phyloP scores from a whole-genome alignment of 2,113 vertebrate species.

The Sphyrna mokarran region DNA sequence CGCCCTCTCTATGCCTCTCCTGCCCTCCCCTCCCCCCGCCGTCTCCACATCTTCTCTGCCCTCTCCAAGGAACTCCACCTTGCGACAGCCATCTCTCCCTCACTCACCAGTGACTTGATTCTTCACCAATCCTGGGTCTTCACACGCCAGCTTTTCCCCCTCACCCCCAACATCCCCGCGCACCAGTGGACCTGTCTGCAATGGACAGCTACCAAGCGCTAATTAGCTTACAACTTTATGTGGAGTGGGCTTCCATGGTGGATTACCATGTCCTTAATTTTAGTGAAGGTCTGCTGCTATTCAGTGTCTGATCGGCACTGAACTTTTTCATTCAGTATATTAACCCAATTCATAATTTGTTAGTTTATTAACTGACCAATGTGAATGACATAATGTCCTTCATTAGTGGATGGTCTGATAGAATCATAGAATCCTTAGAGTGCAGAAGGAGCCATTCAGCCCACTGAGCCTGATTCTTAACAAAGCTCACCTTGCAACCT shows the following conservation, averaged over 20 bases:
- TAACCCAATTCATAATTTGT: background rate
- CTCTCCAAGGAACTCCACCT: no score
- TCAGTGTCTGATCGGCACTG: background rate
- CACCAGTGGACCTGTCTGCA: background rate
- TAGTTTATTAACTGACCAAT: background rate
- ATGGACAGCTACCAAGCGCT: background rate
- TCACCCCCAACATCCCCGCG: no score
- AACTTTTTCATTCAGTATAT: background rate
- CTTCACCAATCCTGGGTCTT: background rate
- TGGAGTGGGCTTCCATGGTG: no score
- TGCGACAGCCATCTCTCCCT: background rate
- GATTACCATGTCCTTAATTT: background rate
- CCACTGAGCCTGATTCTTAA: no score
- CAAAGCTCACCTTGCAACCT: no score
- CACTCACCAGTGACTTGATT: background rate
- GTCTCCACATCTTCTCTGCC: no score
- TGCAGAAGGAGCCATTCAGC: no score
- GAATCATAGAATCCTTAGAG: no score
- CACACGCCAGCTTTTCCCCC: no score
- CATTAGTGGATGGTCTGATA: background rate
- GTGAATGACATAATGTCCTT: background rate
- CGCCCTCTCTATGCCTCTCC: no score
- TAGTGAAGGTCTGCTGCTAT: background rate
- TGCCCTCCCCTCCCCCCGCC: no score
- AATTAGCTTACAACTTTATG: background rate